These are phyloP conservation scores for Cataglyphis livida DNA, from an alignment of 2,888 invertebrate genomes.

Conservation along the genomic window DNA sequence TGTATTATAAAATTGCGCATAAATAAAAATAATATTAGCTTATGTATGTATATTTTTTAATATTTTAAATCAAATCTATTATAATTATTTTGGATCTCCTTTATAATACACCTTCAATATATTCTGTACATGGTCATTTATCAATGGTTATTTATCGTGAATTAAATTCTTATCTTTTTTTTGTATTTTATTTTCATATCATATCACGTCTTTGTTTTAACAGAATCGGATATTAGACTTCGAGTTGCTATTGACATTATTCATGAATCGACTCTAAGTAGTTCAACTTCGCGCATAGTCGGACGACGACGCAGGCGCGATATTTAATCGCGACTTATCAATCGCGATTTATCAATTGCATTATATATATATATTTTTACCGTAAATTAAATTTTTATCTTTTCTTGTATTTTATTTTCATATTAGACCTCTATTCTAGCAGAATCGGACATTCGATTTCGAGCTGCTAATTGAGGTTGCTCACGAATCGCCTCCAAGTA, in stretches of 20 bases:
- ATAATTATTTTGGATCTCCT: background rate
- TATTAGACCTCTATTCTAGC: background rate
- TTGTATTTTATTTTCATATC: background rate
- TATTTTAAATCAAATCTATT: background rate
- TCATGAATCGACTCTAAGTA: slow-evolving; percentile 29
- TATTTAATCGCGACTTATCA: background rate
- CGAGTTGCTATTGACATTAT: background rate
- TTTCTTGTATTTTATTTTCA: background rate
- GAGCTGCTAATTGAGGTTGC: background rate
- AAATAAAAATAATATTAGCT: background rate
- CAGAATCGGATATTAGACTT: background rate
- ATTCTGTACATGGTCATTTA: background rate
- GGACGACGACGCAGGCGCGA: background rate
- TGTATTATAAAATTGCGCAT: background rate
- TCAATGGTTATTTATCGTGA: background rate
- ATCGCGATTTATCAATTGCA: no score
- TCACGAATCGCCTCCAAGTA: slow-evolving; percentile 19
- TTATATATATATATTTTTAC: background rate
- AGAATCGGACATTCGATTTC: background rate
- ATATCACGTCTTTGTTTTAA: background rate
- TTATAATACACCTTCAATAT: background rate
- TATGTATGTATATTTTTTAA: background rate
- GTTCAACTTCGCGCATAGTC: slow-evolving; percentile 20
- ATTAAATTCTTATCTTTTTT: background rate
- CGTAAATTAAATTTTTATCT: background rate